Evolutionary conservation across 2,797 vertebrate species (phyloP), one percentile per base, ranked within the genome.

Genomic region (Smutsia temminckii): DNA sequence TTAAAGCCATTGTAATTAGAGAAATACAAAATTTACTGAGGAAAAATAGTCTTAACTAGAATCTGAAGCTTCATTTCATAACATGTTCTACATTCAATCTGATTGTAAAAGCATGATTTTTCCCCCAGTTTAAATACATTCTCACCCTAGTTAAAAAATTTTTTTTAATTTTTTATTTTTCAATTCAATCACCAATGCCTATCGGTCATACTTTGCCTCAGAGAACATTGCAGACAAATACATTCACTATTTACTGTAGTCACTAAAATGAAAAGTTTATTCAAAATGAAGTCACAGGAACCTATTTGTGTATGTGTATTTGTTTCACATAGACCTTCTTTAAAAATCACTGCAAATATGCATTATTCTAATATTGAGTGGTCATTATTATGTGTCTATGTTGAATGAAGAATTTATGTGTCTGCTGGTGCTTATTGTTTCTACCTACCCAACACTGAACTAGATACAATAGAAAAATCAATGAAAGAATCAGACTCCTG

Each of bases 1-100:
- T 81, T 91, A 91, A 95, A 95, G 10, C 40, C 25, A 61, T 16
- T 53, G n/a, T 91, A 66, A 63, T 55, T 93, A 89, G 32, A 96
- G 40, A 88, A 87, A 83, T 77, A 32, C 25, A 72, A 61, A 79
- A 68, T 34, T 89, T 91, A 32, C 32, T 63, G 20, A 92, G 79
- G 10, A 92, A 92, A 49, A 80, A 29, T 16, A 74, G 4, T 53
- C 23, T 59, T 84, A 66, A 29, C 6, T 72, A 68, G 84, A 90
- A 71, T 72, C 42, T 72, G 27, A 91, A 94, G 32, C 40, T 95
- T 78, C 23, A 57, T 91, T 84, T 92, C 20, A 78, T 49, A 80
- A 78, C 11, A 66, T 27, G 18, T 69, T 91, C 40, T 80, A 68
- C 0, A 84, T 34, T 84, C 46, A 95, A 87, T 12, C 16, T 74